Evolutionary conservation across 2,113 vertebrate genomes (phyloP), one percentile per base, ranked within the genome.

Genomic region (Mastomys natalensis): DNA sequence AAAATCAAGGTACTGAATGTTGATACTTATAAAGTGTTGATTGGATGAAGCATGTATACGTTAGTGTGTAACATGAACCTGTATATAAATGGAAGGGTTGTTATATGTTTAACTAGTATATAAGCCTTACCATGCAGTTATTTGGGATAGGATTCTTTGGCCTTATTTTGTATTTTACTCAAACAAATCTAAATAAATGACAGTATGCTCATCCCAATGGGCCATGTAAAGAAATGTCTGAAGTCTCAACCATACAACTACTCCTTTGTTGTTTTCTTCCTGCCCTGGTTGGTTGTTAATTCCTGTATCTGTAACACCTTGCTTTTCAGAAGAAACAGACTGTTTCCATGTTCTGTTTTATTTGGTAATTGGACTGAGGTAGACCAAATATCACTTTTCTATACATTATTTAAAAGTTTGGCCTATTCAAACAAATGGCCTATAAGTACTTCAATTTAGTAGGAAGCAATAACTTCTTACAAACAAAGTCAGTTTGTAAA

Each of bases 281-380:
- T 43, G 45, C 86, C 8, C 0, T 93, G 48, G 66, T 53, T 93
- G 81, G 68, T 93, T 80, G 24, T 91, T 93, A 97, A 97, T 24
- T 37, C n/a, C 19, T 70, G 19, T 77, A 89, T 89, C 37, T 64
- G 74, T 40, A 2, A 74, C 94, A 97, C 45, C 53, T 87, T 95
- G 9, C 12, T 11, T 64, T 22, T 58, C 62, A 89, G 55, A 1
- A 91, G 8, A 96, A 97, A 93, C 66, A 1, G 5, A 45, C 29
- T 94, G 84, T 11, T 0, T 72, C 12, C 7, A 51, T 34, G 26
- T 68, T 77, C 53, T 40, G 11, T 17, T 51, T 48, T 45, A 9
- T 78, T 26, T 68, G 66, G 3, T 37, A 26, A 31, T 37, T 51
- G 0, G 7, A 4, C 0, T 82, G 24, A 13, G 19, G 1, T 48